These are phyloP conservation scores for Cinclus mexicanus DNA, from an alignment of 2,113 vertebrate genomes.

Conservation along the genomic window DNA sequence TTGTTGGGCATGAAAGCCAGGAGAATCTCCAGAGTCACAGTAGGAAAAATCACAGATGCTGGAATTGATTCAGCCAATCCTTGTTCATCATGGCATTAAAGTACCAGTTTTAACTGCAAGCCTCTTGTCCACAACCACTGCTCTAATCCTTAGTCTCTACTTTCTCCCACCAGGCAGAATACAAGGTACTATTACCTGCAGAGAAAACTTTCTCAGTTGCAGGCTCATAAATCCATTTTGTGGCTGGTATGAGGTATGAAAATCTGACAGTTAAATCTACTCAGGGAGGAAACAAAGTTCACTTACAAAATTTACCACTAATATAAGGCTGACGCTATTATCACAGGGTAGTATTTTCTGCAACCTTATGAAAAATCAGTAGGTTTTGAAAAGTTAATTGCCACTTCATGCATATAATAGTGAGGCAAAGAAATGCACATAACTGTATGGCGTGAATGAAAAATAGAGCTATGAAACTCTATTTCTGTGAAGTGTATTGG, in stretches of 20 bases:
- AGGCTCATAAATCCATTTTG: background rate
- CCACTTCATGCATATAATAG: background rate
- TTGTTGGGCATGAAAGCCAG: background rate
- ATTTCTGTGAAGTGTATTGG: background rate
- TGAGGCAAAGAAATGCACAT: background rate
- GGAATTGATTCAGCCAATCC: background rate
- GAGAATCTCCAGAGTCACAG: background rate
- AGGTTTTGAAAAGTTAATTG: background rate
- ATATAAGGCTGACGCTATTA: background rate
- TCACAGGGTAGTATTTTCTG: background rate
- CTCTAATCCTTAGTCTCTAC: background rate
- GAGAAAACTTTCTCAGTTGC: background rate
- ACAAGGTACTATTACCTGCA: background rate
- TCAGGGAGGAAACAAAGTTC: background rate
- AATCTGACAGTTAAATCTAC: background rate
- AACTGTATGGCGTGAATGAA: background rate
- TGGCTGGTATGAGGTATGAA: background rate
- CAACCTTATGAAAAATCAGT: background rate
- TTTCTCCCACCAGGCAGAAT: background rate
- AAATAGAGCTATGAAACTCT: background rate
- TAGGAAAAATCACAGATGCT: background rate
- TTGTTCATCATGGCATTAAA: background rate
- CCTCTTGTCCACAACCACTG: background rate
- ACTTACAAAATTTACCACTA: background rate
- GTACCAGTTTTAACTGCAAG: background rate